A percentile compares a stretch with the other conserved stretches of the same genome.
phyloP scores from a whole-genome alignment of 2,113 vertebrate species.

The Nothoprocta pentlandii region DNA sequence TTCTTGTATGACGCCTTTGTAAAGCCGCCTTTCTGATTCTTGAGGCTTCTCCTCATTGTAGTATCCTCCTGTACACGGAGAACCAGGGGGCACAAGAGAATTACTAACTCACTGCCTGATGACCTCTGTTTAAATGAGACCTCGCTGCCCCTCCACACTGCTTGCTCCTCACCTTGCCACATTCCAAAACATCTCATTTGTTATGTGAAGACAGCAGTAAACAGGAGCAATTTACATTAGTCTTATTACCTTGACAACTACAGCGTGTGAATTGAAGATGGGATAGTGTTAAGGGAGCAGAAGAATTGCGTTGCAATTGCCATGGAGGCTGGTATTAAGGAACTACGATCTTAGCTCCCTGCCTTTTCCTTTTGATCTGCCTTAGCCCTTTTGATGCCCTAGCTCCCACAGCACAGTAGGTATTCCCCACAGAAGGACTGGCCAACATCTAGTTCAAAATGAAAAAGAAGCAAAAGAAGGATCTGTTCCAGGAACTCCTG shows the following conservation, averaged over 20 bases:
- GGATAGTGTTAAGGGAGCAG: neutral
- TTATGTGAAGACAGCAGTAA: neutral
- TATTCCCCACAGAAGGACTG: neutral
- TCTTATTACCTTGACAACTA: neutral
- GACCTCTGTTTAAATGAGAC: neutral
- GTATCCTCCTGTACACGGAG: neutral
- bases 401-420: neutral
- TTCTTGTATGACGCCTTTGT: neutral
- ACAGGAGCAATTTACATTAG: neutral
- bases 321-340: neutral
- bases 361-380: neutral
- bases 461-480: neutral
- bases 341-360: neutral
- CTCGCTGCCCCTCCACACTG: neutral
- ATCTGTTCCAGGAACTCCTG: constrained; percentile 20
- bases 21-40: neutral
- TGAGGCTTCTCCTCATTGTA: neutral
- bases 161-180: neutral
- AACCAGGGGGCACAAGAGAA: accelerated
- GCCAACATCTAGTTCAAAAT: neutral
- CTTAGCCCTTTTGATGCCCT: neutral
- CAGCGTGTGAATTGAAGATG: neutral
- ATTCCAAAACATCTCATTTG: neutral
- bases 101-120: neutral
- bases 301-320: neutral